Evolutionary conservation across 2,113 vertebrate species (phyloP).

Genomic region (Climacteris rufus): DNA sequence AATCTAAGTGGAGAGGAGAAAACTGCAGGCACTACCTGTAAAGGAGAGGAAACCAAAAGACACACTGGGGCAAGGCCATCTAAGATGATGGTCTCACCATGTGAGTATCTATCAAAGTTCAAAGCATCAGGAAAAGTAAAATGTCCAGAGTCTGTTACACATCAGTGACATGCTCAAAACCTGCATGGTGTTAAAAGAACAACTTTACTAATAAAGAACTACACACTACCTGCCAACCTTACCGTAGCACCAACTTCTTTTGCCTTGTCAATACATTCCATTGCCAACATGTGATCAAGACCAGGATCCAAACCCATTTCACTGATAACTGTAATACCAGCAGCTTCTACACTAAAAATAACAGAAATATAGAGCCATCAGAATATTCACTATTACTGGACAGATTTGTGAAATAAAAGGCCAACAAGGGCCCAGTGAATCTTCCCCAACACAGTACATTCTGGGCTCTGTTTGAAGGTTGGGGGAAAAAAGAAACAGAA

Average conservation of each 20-base stretch:
- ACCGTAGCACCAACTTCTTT: slow-evolving; percentile 90
- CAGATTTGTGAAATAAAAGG: neutral
- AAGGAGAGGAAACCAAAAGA: neutral
- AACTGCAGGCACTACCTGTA: neutral
- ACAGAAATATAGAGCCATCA: neutral
- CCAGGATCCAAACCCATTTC: slow-evolving; percentile 98
- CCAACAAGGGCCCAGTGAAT: neutral
- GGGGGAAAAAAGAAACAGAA: neutral
- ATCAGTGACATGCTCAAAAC: neutral
- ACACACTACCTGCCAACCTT: slow-evolving; percentile 23
- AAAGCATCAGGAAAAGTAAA: neutral
- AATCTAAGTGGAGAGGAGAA: neutral
- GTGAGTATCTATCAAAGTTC: neutral
- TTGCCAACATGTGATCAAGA: slow-evolving; percentile 97
- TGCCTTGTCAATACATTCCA: slow-evolving; percentile 93
- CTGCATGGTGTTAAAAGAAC: neutral
- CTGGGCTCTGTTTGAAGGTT: neutral
- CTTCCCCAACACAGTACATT: neutral
- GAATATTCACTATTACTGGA: neutral
- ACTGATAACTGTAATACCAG: slow-evolving; percentile 88
- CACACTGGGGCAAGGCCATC: neutral
- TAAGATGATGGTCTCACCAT: neutral
- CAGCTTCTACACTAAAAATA: slow-evolving; percentile 79
- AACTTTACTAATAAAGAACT: neutral
- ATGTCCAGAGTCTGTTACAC: neutral